Evolutionary conservation across 1,140 invertebrate genomes (phyloP).

Genomic region (Ceratosolen fusciceps): DNA sequence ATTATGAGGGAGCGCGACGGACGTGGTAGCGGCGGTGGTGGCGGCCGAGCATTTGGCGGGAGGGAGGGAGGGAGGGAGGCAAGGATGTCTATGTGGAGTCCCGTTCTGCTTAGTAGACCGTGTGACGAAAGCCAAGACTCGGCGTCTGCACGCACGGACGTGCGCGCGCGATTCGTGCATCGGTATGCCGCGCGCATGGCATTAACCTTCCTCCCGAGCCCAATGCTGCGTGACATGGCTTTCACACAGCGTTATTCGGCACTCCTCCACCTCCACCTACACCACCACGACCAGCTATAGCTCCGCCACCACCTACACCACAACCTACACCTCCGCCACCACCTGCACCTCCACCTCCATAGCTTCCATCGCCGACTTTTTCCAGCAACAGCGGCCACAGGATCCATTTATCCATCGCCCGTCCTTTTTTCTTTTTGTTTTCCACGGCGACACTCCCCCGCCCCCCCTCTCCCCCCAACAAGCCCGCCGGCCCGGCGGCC

Average conservation of each 20-base stretch:
- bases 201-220: constrained; percentile 21
- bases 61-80: constrained; percentile 2
- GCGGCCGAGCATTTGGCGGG: no score
- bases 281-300: no score
- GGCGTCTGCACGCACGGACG: not conserved
- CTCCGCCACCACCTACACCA: not conserved
- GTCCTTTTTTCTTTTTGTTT: constrained; percentile 34
- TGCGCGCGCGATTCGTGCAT: not conserved
- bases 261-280: not conserved
- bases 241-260: constrained; percentile 1
- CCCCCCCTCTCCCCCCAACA: no score
- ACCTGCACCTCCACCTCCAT: no score
- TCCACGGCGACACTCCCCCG: no score
- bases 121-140: constrained; percentile 29
- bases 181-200: constrained; percentile 16
- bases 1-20: no score
- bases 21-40: no score
- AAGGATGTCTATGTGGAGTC: constrained; percentile 31
- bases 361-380: not conserved
- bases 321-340: no score
- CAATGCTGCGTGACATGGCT: constrained; percentile 1
- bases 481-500: no score
- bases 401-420: not conserved
- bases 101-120: constrained; percentile 24
- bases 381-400: no score